Evolutionary conservation across 2,888 invertebrate genomes (phyloP).

Genomic region (Conus canariensis): DNA sequence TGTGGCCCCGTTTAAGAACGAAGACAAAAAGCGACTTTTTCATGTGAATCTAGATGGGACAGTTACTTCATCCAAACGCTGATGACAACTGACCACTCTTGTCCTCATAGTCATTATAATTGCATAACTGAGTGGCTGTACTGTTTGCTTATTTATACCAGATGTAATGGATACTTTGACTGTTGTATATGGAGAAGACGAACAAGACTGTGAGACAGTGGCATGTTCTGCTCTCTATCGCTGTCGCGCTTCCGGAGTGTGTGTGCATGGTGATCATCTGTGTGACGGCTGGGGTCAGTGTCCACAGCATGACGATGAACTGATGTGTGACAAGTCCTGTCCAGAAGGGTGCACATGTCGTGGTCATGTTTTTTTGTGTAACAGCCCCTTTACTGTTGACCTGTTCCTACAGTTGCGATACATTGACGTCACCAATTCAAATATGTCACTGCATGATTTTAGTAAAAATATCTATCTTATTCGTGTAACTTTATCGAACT

Average conservation of each 20-base stretch:
- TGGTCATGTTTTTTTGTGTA: too few relatives aligned
- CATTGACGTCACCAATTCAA: too few relatives aligned
- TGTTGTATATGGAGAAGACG: conserved; percentile 16
- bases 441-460: not conserved
- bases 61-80: not conserved
- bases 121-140: not conserved
- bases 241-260: not conserved
- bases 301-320: too few relatives aligned
- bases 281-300: too few relatives aligned
- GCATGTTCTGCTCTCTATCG: not conserved
- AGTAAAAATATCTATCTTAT: not conserved
- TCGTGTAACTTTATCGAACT: not conserved
- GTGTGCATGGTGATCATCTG: too few relatives aligned
- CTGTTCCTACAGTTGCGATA: too few relatives aligned
- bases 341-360: too few relatives aligned
- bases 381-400: too few relatives aligned
- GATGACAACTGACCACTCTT: not conserved
- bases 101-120: conserved; percentile 7
- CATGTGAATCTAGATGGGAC: not conserved
- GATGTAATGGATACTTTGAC: conserved; percentile 21
- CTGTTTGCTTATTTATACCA: conserved; percentile 12
- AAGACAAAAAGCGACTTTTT: not conserved
- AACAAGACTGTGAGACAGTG: not conserved
- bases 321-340: too few relatives aligned
- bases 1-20: not conserved